Percentiles rank a stretch among this genome's conserved stretches.
Evolutionary conservation across 2,113 vertebrate genomes (phyloP).

Genomic region (Ciconia boyciana): DNA sequence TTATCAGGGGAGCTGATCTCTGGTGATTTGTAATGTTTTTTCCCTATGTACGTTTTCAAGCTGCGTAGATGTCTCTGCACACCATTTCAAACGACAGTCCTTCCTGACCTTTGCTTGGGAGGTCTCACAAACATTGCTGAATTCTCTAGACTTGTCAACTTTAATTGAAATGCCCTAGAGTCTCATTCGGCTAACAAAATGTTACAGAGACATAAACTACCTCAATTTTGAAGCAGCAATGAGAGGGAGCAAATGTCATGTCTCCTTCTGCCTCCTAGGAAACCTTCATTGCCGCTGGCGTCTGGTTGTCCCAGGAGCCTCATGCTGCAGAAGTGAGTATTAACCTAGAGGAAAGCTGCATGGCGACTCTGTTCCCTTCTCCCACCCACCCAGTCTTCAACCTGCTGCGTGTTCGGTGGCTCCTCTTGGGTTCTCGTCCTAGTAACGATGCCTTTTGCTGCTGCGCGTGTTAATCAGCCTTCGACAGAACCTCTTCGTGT

Average conservation of each 20-base stretch:
- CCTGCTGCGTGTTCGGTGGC: accelerated
- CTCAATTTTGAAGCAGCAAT: not conserved
- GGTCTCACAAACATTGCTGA: not conserved
- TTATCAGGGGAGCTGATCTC: not conserved
- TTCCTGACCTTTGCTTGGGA: not conserved
- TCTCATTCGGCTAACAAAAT: not conserved
- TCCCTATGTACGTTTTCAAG: not conserved
- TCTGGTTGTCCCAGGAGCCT: not conserved
- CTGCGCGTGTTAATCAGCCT: accelerated
- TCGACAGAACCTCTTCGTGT: not conserved
- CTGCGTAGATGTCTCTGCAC: not conserved
- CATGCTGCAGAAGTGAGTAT: accelerated
- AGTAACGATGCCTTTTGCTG: not conserved
- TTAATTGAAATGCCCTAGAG: not conserved
- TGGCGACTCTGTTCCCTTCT: not conserved
- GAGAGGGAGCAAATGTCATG: not conserved
- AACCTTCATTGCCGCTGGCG: not conserved
- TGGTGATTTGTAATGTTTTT: not conserved
- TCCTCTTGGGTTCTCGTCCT: not conserved
- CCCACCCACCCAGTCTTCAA: not conserved
- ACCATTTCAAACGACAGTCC: not conserved
- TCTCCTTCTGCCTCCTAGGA: not conserved
- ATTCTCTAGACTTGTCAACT: not conserved
- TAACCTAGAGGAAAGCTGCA: not conserved
- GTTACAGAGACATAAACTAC: not conserved